phyloP scores from a whole-genome alignment of 1,140 invertebrate genomes.

The Papilio aristodemus region DNA sequence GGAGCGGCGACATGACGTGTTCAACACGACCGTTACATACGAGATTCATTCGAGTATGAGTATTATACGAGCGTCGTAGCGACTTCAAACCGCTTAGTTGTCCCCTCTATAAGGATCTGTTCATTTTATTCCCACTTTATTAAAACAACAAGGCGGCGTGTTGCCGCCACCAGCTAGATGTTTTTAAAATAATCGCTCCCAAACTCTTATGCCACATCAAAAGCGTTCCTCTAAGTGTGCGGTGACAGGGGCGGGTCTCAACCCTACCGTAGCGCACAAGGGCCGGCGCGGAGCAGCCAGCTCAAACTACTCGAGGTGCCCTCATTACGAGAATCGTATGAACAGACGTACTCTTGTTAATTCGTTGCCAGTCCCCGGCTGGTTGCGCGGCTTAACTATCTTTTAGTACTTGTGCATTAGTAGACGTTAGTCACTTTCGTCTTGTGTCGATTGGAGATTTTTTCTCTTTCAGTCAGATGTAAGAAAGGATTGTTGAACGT shows the following conservation, averaged over 20 bases:
- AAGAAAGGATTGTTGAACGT: too few species aligned
- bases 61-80: neutral
- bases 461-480: too few species aligned
- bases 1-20: neutral
- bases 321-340: slow-evolving; percentile 20
- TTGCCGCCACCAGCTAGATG: neutral
- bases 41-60: neutral
- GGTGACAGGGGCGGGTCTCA: neutral
- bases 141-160: slow-evolving; percentile 13
- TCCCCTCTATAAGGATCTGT: slow-evolving; percentile 13
- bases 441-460: too few species aligned
- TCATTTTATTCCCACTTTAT: slow-evolving; percentile 10
- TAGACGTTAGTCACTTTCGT: neutral
- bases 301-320: neutral
- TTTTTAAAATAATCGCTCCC: neutral
- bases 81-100: neutral
- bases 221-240: slow-evolving; percentile 1
- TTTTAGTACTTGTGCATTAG: neutral
- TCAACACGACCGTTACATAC: neutral
- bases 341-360: neutral
- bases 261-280: neutral
- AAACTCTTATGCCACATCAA: slow-evolving; percentile 8
- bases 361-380: neutral
- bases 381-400: neutral
- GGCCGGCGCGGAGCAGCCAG: neutral